phyloP scores from a whole-genome alignment of 2,113 vertebrate genomes.

The Rhynchomys soricoides region DNA sequence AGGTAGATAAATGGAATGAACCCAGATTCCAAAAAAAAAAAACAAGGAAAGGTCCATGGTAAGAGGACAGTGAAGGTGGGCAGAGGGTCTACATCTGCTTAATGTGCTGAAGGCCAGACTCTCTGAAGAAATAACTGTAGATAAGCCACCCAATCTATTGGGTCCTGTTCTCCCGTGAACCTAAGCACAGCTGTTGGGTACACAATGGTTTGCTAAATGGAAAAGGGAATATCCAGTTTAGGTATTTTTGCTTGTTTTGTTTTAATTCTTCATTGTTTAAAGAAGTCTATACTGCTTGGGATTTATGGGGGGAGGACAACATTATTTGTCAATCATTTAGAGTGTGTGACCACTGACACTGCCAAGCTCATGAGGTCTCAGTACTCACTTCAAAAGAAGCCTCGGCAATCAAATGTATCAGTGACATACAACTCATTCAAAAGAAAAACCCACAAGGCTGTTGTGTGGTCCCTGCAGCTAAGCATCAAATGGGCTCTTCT shows the following conservation, averaged over 20 bases:
- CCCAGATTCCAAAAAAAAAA: not conserved
- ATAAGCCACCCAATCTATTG: not conserved
- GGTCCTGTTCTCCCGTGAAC: not conserved
- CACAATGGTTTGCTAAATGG: not conserved
- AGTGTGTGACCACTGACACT: slow-evolving; percentile 51
- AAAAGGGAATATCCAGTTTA: slow-evolving; percentile 1
- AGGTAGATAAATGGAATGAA: not conserved
- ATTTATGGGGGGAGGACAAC: not conserved
- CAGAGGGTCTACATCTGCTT: not conserved
- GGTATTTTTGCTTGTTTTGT: not conserved
- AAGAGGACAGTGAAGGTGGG: not conserved
- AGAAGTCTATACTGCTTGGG: not conserved
- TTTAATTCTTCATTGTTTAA: slow-evolving; percentile 35
- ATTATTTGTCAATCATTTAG: slow-evolving; percentile 61
- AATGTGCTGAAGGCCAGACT: not conserved
- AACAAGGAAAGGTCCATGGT: not conserved
- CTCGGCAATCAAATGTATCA: slow-evolving; percentile 61
- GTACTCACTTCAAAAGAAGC: slow-evolving; percentile 64
- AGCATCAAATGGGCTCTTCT: not conserved
- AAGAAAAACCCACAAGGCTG: slow-evolving; percentile 53
- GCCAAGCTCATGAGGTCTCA: slow-evolving; percentile 48
- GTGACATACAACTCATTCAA: slow-evolving; percentile 33
- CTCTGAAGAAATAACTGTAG: not conserved
- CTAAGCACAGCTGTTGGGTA: not conserved
- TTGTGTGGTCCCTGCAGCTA: not conserved